phyloP scores from a whole-genome alignment of 2,113 vertebrate genomes.

The Beaufortia kweichowensis region DNA sequence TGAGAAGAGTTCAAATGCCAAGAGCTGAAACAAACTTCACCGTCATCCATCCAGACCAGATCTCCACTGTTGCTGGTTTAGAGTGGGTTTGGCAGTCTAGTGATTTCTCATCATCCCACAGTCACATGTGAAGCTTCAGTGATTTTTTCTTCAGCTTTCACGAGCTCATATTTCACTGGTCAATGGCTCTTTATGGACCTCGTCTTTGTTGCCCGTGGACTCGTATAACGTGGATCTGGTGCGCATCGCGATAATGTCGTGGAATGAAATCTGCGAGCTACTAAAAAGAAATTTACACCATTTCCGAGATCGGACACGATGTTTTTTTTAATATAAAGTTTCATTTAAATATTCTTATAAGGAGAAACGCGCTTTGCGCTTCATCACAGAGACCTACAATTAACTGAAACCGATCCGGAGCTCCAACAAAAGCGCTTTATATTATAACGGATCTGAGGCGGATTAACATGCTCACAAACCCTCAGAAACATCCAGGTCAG shows the following conservation, averaged over 20 bases:
- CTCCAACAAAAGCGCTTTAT: conserved; percentile 53
- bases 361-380: background rate
- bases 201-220: conserved; percentile 38
- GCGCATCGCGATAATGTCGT: background rate
- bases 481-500: too few species aligned
- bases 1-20: background rate
- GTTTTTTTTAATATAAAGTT: background rate
- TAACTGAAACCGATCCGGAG: conserved; percentile 52
- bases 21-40: background rate
- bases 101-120: background rate
- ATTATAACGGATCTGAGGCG: conserved; percentile 27
- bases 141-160: conserved; percentile 7
- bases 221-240: conserved; percentile 15
- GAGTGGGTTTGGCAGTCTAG: background rate
- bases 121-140: conserved; percentile 35
- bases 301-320: background rate
- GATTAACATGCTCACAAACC: conserved; percentile 16
- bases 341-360: background rate
- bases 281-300: background rate
- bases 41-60: background rate
- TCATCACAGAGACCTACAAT: conserved; percentile 45
- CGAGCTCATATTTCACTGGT: conserved; percentile 62
- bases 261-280: background rate
- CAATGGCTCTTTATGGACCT: conserved; percentile 60
- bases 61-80: background rate